phyloP scores from a whole-genome alignment of 2,888 invertebrate genomes.

The Pachymerium ferrugineum region DNA sequence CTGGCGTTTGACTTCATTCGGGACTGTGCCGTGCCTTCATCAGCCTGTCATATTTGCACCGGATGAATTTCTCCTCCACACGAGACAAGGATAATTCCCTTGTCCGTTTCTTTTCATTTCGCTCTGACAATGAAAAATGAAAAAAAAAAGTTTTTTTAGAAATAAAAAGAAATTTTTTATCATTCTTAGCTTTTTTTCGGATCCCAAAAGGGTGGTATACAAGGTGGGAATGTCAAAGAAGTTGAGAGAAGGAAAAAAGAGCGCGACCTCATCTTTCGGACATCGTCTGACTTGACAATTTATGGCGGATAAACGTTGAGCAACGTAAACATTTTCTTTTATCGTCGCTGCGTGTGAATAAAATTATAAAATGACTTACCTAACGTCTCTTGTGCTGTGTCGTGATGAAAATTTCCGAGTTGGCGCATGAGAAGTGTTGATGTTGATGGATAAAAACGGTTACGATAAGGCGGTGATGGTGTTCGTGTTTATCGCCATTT shows the following conservation, averaged over 20 bases:
- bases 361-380: too few relatives aligned
- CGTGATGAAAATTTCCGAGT: too few relatives aligned
- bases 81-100: not conserved
- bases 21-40: not conserved
- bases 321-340: too few relatives aligned
- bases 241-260: not conserved
- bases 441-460: too few relatives aligned
- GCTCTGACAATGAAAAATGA: not conserved
- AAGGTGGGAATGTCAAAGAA: not conserved
- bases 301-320: slow-evolving; percentile 1
- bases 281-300: not conserved
- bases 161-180: not conserved
- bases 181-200: not conserved
- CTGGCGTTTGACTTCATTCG: slow-evolving; percentile 7
- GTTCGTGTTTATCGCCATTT: too few relatives aligned
- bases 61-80: not conserved
- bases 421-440: too few relatives aligned
- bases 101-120: not conserved
- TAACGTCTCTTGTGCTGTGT: too few relatives aligned
- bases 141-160: not conserved
- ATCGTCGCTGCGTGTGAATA: too few relatives aligned
- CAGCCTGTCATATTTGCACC: not conserved
- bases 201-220: too few relatives aligned
- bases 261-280: slow-evolving; percentile 3
- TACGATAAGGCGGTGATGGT: too few relatives aligned